These are phyloP conservation scores for Drosophila colorata DNA, from an alignment of 2,888 invertebrate species.

Conservation along the genomic window DNA sequence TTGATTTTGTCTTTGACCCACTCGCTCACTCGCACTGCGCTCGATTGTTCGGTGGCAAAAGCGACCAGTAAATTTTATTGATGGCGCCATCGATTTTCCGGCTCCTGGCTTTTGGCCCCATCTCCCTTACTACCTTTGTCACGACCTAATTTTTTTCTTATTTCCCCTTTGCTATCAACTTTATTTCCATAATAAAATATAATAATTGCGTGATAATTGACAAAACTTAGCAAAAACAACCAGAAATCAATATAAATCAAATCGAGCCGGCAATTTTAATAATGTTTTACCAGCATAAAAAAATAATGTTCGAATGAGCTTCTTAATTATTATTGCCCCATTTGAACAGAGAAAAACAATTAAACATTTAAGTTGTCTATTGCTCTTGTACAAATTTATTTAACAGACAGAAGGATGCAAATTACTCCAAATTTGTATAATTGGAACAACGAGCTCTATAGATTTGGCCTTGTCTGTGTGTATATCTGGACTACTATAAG, in stretches of 20 bases:
- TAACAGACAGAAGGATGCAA: too few relatives aligned
- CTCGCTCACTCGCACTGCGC: background rate
- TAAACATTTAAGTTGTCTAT: too few relatives aligned
- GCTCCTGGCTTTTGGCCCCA: constrained; percentile 7
- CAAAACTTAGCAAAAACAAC: constrained; percentile 17
- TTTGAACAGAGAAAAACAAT: too few relatives aligned
- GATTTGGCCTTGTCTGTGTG: too few relatives aligned
- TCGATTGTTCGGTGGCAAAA: background rate
- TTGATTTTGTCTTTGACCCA: constrained; percentile 13
- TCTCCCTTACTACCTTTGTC: constrained; percentile 6
- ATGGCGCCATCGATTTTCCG: constrained; percentile 40
- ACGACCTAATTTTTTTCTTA: constrained; percentile 14
- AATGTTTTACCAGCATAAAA: background rate
- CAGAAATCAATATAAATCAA: constrained; percentile 34
- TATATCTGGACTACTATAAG: too few relatives aligned
- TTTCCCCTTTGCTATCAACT: constrained; percentile 27
- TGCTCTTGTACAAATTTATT: too few relatives aligned
- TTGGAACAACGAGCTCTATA: too few relatives aligned
- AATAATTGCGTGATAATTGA: constrained; percentile 48
- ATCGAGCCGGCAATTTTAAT: constrained; percentile 14
- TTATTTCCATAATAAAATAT: constrained; percentile 66
- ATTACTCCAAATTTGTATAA: too few relatives aligned
- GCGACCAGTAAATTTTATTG: constrained; percentile 10
- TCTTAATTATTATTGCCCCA: too few relatives aligned
- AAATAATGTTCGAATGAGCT: too few relatives aligned